phyloP scores from a whole-genome alignment of 2,888 invertebrate species.

The Papilio protenor region DNA sequence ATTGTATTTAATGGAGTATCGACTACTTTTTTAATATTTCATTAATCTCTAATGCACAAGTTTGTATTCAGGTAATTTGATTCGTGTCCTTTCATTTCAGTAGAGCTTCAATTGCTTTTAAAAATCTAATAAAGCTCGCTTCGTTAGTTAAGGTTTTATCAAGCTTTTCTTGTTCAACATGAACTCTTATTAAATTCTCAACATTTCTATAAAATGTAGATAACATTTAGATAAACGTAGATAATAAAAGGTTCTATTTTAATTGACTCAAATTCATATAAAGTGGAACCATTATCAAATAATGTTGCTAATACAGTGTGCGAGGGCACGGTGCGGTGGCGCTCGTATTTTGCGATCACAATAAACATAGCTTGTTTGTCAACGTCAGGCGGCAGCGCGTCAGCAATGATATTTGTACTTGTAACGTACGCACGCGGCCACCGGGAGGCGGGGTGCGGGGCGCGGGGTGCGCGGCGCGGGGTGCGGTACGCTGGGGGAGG shows the following conservation, averaged over 20 bases:
- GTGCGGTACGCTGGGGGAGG: neutral
- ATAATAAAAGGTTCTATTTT: too few relatives aligned
- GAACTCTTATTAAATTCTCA: neutral
- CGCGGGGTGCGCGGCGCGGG: neutral
- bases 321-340: neutral
- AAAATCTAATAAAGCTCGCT: neutral
- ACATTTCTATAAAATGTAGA: too few relatives aligned
- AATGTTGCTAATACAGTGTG: neutral
- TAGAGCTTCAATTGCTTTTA: neutral
- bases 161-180: neutral
- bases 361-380: slow-evolving; percentile 16
- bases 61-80: neutral
- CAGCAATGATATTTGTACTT: neutral
- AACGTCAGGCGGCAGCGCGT: neutral
- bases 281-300: neutral
- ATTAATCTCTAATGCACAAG: neutral
- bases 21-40: neutral
- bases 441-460: neutral
- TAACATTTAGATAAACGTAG: too few relatives aligned
- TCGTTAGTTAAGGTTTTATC: neutral
- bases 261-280: too few relatives aligned
- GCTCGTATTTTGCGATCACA: neutral
- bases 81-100: neutral
- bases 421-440: neutral
- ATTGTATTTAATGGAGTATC: too few relatives aligned